These are phyloP conservation scores for Neoniphon sammara DNA, from an alignment of 2,797 vertebrate genomes.

Conservation along the genomic window DNA sequence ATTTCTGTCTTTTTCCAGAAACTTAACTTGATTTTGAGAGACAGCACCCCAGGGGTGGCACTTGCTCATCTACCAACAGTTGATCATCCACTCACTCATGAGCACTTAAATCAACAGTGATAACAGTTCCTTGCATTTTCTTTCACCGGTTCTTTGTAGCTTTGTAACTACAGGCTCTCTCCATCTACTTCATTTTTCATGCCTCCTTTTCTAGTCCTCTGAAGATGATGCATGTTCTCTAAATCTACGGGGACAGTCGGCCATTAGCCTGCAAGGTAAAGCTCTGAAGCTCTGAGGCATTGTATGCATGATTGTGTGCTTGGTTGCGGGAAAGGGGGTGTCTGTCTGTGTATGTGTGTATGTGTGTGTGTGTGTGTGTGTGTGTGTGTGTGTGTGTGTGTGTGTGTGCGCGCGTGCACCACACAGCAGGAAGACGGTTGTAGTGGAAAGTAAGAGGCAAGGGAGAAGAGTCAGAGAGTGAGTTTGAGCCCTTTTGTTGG, in stretches of 20 bases:
- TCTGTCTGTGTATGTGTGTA: not conserved
- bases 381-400: not conserved
- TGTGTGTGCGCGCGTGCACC: not conserved
- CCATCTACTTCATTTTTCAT: conserved; percentile 58
- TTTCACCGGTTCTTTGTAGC: conserved; percentile 12
- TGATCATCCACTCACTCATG: conserved; percentile 7
- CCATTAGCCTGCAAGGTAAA: conserved; percentile 69
- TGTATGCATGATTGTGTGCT: conserved; percentile 21
- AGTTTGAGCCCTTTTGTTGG: conserved; percentile 49
- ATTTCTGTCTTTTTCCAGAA: conserved; percentile 25
- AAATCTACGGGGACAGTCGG: conserved; percentile 67
- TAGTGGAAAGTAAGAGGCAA: conserved; percentile 19
- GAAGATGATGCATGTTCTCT: conserved; percentile 68
- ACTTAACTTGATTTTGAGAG: conserved; percentile 30
- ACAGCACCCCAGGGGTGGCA: conserved; percentile 19
- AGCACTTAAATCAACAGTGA: conserved; percentile 33
- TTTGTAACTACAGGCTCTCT: conserved; percentile 47
- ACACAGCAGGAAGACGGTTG: conserved; percentile 14
- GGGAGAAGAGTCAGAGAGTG: conserved; percentile 14
- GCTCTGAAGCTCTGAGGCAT: conserved; percentile 35
- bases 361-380: not conserved
- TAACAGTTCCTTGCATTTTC: conserved; percentile 16
- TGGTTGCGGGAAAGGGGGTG: not conserved
- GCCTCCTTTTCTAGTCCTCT: conserved; percentile 54
- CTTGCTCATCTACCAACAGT: conserved; percentile 29